phyloP scores from a whole-genome alignment of 2,113 vertebrate genomes.

The Macheiramphus alcinus region DNA sequence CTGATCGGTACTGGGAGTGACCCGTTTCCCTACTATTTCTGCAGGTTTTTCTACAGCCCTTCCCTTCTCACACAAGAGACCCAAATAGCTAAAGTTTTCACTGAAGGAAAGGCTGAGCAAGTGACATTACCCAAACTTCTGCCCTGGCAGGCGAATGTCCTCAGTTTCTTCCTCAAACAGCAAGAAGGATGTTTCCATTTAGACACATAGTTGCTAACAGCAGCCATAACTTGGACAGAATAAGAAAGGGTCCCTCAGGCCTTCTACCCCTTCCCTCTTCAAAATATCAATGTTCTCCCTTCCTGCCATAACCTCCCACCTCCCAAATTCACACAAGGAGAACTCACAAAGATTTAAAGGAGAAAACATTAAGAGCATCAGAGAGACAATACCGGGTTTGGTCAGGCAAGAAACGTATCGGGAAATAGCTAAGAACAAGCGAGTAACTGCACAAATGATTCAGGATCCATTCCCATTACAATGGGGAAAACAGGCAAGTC shows the following conservation, averaged over 20 bases:
- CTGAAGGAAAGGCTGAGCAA: neutral
- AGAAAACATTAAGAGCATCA: neutral
- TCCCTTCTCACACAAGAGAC: neutral
- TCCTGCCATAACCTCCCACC: neutral
- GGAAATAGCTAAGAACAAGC: constrained; percentile 31
- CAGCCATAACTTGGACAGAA: neutral
- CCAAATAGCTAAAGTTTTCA: neutral
- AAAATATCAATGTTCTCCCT: neutral
- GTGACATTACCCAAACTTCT: neutral
- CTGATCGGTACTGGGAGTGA: neutral
- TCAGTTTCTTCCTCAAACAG: neutral
- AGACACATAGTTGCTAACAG: neutral
- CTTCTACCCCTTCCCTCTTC: neutral
- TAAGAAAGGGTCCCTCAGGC: neutral
- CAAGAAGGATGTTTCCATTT: neutral
- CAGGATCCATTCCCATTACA: constrained; percentile 10
- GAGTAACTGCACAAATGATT: neutral
- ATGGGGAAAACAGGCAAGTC: neutral
- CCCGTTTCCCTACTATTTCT: neutral
- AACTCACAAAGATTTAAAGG: neutral
- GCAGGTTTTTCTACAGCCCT: neutral
- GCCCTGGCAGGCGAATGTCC: neutral
- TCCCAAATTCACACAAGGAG: neutral
- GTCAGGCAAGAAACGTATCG: neutral
- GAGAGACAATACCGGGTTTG: neutral